Evolutionary conservation across 1,140 invertebrate species (phyloP).

Genomic region (Heliconius melpomene): DNA sequence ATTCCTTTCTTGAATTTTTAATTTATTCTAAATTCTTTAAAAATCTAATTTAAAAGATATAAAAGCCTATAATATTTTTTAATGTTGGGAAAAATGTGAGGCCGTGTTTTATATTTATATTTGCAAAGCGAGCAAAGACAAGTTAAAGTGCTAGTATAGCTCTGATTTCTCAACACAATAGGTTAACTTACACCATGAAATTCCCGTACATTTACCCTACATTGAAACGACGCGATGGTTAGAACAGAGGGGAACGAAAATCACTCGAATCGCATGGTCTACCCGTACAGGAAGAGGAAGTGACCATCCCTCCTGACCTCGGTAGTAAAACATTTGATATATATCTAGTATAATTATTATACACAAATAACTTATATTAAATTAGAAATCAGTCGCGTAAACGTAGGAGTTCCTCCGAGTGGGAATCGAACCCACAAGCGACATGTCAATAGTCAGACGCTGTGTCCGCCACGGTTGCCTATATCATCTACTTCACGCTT

Average conservation of each 20-base stretch:
- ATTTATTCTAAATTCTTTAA: too few species aligned
- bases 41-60: too few species aligned
- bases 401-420: too few species aligned
- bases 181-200: neutral
- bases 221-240: neutral
- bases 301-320: conserved; percentile 13
- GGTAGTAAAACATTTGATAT: neutral
- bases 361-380: neutral
- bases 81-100: too few species aligned
- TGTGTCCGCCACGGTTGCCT: too few species aligned
- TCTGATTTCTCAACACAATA: neutral
- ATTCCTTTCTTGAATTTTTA: too few species aligned
- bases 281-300: conserved; percentile 28
- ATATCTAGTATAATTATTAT: neutral
- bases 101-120: neutral
- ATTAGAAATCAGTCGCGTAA: too few species aligned
- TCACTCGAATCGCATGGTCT: conserved; percentile 27
- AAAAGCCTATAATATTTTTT: too few species aligned
- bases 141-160: neutral
- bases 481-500: too few species aligned
- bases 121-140: neutral
- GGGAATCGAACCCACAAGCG: too few species aligned
- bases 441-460: too few species aligned
- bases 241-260: conserved; percentile 18
- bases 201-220: conserved; percentile 3